Evolutionary conservation across 2,888 invertebrate genomes (phyloP).

Genomic region (Venusia cambrica): DNA sequence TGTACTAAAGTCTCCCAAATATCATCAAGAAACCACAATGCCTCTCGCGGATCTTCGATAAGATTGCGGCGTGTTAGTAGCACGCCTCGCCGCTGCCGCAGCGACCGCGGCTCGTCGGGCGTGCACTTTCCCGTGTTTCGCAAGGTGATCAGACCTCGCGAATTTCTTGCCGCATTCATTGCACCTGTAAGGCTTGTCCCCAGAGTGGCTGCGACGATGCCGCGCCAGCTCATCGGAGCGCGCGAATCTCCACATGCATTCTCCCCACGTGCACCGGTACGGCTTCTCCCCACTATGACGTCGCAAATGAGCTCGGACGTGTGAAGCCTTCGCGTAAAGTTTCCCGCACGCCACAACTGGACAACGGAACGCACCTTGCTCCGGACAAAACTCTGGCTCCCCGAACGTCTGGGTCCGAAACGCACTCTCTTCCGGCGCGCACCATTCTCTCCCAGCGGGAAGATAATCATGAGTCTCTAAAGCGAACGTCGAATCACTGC

Average conservation of each 20-base stretch:
- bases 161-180: conserved; percentile 93
- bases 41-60: conserved; percentile 40
- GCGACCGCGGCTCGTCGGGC: conserved; percentile 80
- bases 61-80: conserved; percentile 31
- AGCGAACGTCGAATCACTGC: conserved; percentile 47
- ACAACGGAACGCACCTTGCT: conserved; percentile 84
- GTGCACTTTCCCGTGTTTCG: conserved; percentile 94
- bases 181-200: conserved; percentile 96
- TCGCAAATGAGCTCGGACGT: conserved; percentile 92
- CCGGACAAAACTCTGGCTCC: conserved; percentile 63
- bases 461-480: conserved; percentile 47
- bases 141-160: conserved; percentile 95
- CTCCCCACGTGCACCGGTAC: conserved; percentile 87
- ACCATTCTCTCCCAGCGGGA: conserved; percentile 37
- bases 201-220: conserved; percentile 96
- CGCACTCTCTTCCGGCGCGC: conserved; percentile 35
- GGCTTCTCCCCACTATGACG: conserved; percentile 92
- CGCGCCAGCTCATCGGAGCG: conserved; percentile 96
- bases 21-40: conserved; percentile 50
- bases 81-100: conserved; percentile 43
- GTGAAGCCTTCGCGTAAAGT: conserved; percentile 94
- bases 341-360: conserved; percentile 87
- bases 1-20: conserved; percentile 3
- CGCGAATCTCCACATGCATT: conserved; percentile 96
- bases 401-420: conserved; percentile 57